A percentile compares a stretch with the other conserved stretches of the same genome.
Conservation (phyloP, 2,888 invertebrate species). For the Aphidius colemani region DNA sequence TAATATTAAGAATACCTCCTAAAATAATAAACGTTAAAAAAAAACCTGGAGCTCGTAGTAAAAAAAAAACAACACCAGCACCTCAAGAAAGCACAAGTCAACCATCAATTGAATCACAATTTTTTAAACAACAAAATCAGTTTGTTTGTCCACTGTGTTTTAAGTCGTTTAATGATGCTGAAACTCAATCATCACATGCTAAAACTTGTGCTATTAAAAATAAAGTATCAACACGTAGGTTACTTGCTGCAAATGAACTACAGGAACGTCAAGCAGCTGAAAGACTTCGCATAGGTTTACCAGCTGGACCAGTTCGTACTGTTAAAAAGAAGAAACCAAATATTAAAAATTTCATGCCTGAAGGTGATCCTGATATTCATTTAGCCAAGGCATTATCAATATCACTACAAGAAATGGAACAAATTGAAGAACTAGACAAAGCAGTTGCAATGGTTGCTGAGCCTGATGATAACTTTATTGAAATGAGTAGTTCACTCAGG, state of each 20-base stretch:
- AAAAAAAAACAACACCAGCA: conserved; percentile 12
- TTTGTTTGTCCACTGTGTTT: conserved; percentile 56
- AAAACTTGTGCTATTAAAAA: conserved; percentile 58
- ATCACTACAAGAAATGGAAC: conserved; percentile 58
- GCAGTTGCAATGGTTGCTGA: conserved; percentile 48
- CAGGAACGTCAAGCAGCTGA: conserved; percentile 58
- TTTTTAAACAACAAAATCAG: conserved; percentile 42
- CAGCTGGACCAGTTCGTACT: conserved; percentile 44
- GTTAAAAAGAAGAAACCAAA: conserved; percentile 36
- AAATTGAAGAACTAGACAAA: conserved; percentile 48
- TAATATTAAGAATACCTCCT: conserved; percentile 3
- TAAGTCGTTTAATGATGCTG: conserved; percentile 46
- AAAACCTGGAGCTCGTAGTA: conserved; percentile 15
- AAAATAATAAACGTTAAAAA: conserved; percentile 25
- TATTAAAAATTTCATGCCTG: conserved; percentile 36
- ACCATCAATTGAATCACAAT: conserved; percentile 47
- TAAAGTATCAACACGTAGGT: conserved; percentile 52
- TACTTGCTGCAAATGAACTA: conserved; percentile 55
- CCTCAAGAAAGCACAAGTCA: conserved; percentile 35
- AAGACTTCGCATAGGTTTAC: conserved; percentile 57
- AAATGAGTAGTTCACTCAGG: conserved; percentile 31
- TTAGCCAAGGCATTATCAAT: conserved; percentile 60
- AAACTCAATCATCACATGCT: conserved; percentile 46
- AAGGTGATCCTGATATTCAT: conserved; percentile 55
- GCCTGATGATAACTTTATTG: conserved; percentile 34